These are phyloP conservation scores for Trichopoda pennipes DNA, from an alignment of 2,888 invertebrate genomes.

Conservation along the genomic window DNA sequence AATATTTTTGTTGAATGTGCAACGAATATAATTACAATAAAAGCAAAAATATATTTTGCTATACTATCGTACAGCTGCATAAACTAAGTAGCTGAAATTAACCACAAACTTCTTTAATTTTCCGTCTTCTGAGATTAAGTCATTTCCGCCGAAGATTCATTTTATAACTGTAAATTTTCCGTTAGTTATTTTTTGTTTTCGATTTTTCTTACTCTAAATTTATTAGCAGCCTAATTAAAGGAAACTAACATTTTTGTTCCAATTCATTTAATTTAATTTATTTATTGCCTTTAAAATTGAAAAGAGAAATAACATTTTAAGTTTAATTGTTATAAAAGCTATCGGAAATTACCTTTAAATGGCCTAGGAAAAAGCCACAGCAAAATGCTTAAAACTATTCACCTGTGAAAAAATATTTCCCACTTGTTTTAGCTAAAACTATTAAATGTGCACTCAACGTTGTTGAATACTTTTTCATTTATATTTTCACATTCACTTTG, in stretches of 20 bases:
- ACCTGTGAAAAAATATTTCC: slow-evolving; percentile 20
- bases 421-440: slow-evolving; percentile 28
- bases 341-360: neutral
- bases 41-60: no score
- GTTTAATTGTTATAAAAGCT: neutral
- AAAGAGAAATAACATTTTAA: neutral
- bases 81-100: no score
- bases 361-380: neutral
- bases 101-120: no score
- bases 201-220: no score
- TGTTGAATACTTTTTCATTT: slow-evolving; percentile 26
- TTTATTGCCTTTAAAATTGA: neutral
- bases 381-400: slow-evolving; percentile 11
- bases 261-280: neutral
- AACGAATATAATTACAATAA: no score
- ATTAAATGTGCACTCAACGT: neutral
- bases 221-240: no score
- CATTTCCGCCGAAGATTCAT: no score
- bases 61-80: no score
- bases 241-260: neutral
- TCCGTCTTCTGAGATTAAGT: no score
- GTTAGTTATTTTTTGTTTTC: no score
- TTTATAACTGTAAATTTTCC: no score
- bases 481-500: slow-evolving; percentile 9
- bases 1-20: no score